phyloP scores from a whole-genome alignment of 2,797 vertebrate species.

The Amblyopsis hoosieri region DNA sequence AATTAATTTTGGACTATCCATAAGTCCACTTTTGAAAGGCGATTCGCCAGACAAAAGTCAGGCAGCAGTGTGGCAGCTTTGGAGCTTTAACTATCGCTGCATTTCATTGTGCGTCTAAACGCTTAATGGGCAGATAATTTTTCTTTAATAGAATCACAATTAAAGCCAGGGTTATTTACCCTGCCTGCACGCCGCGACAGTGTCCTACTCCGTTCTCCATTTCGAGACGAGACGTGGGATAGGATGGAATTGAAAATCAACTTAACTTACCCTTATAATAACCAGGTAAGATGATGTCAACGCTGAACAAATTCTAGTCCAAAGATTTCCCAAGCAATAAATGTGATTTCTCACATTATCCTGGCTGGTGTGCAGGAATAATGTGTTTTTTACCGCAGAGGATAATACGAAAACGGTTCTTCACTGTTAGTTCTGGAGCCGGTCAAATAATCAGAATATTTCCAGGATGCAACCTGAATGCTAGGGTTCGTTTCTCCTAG shows the following conservation, averaged over 20 bases:
- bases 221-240: slow-evolving; percentile 26
- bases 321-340: slow-evolving; percentile 42
- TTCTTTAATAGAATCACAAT: slow-evolving; percentile 25
- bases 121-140: slow-evolving; percentile 12
- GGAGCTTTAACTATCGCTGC: not conserved
- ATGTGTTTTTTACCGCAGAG: slow-evolving; percentile 46
- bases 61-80: not conserved
- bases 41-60: too few species aligned
- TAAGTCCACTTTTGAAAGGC: too few species aligned
- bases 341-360: slow-evolving; percentile 75
- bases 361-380: slow-evolving; percentile 45
- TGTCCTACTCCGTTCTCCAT: slow-evolving; percentile 43
- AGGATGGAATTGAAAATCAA: slow-evolving; percentile 20
- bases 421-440: slow-evolving; percentile 23
- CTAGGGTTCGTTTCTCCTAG: slow-evolving; percentile 47
- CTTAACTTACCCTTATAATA: slow-evolving; percentile 72
- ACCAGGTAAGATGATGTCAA: slow-evolving; percentile 53
- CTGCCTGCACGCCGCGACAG: slow-evolving; percentile 53
- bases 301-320: slow-evolving; percentile 38
- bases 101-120: not conserved
- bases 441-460: slow-evolving; percentile 39
- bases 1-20: not conserved
- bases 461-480: slow-evolving; percentile 35
- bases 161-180: slow-evolving; percentile 16
- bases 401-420: slow-evolving; percentile 34